Conservation (phyloP, 2,113 vertebrate species). For the Neomonachus schauinslandi region DNA sequence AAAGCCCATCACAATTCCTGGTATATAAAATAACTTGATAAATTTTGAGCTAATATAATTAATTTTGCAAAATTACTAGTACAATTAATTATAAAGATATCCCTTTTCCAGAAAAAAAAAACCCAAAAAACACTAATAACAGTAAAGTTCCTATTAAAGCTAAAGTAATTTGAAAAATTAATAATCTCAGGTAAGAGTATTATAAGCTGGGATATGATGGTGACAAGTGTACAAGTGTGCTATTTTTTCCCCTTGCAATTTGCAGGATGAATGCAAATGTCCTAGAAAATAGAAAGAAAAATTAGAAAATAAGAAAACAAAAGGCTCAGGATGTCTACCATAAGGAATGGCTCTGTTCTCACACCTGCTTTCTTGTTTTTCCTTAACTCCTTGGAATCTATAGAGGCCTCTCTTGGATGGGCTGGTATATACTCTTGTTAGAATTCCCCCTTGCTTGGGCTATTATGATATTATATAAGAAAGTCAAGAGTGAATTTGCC, state of each 20-base stretch:
- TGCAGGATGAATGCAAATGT: neutral
- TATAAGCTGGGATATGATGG: neutral
- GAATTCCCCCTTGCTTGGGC: neutral
- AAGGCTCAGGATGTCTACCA: neutral
- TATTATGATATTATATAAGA: slow-evolving; percentile 8
- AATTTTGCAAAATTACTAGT: neutral
- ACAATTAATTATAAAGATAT: neutral
- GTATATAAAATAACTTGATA: neutral
- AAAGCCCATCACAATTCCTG: neutral
- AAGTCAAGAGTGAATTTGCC: neutral
- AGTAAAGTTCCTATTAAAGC: neutral
- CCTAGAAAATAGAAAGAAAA: neutral
- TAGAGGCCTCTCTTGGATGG: neutral
- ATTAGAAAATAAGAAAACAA: neutral
- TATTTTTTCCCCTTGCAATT: neutral
- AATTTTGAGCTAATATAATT: neutral
- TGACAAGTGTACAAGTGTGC: neutral
- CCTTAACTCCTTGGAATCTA: neutral
- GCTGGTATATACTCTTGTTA: neutral
- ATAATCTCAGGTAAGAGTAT: neutral
- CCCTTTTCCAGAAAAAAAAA: neutral
- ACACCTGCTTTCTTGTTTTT: neutral
- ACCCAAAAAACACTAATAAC: neutral
- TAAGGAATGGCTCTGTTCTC: neutral
- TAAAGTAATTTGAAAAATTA: neutral